phyloP scores from a whole-genome alignment of 1,140 invertebrate genomes.

The Zaprionus taronus region DNA sequence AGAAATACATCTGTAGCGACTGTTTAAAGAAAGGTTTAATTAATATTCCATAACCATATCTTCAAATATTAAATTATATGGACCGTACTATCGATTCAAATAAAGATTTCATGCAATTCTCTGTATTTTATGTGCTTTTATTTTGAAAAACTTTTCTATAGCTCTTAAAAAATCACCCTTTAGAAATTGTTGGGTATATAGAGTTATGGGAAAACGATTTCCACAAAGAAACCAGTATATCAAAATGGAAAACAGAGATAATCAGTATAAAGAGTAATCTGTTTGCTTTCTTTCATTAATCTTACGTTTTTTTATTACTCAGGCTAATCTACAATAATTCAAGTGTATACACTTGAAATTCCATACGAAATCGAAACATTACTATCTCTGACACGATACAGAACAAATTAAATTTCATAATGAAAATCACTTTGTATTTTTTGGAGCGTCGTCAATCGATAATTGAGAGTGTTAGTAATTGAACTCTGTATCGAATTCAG shows the following conservation, averaged over 20 bases:
- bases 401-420: neutral
- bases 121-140: too few relatives aligned
- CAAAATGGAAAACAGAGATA: too few relatives aligned
- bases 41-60: too few relatives aligned
- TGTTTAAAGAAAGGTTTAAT: neutral
- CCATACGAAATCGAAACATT: neutral
- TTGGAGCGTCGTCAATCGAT: neutral
- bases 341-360: neutral
- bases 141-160: too few relatives aligned
- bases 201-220: too few relatives aligned
- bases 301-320: neutral
- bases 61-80: too few relatives aligned
- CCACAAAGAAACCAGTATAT: too few relatives aligned
- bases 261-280: too few relatives aligned
- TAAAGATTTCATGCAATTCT: too few relatives aligned
- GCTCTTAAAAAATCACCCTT: too few relatives aligned
- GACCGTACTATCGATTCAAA: too few relatives aligned
- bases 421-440: neutral
- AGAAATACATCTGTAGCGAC: neutral
- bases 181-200: too few relatives aligned
- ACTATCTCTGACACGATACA: neutral
- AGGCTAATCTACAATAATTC: neutral
- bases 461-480: neutral
- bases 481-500: neutral
- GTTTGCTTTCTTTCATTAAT: neutral